Base-by-base conservation (phyloP, 1,140 invertebrate genomes). In the Euglossa dilemma region DNA sequence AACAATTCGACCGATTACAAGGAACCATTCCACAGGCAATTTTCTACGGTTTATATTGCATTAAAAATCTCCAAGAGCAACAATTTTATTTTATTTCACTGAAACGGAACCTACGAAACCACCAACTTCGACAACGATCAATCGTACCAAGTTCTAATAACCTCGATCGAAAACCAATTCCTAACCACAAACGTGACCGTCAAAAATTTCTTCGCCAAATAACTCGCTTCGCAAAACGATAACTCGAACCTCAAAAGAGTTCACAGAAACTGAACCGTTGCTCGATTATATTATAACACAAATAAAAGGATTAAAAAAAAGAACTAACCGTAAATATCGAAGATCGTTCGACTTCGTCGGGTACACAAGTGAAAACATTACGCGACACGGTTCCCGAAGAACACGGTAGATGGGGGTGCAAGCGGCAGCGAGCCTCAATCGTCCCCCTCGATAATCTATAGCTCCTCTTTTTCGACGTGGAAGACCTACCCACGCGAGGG, bases 361-460 rank as follows among this genome's bases (percentile, higher is more conserved):
- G 56, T n/a, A 16, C n/a, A 12, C 23, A 23, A 7, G 28, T 20
- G 45, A n/a, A 52, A 23, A 56, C 23, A 0, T 56, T 64, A 43
- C 9, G 7, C 25, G 43, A 45, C n/a, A 59, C 14, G 16, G 72
- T 79, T 64, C 69, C 61, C 59, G 50, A 77, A 66, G 73, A 87
- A 50, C 66, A 64, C 57, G 70, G 70, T 28, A 71, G 72, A 56
- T 20, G 77, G 52, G 23, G 25, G 64, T 52, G 64, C 57, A 81
- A 84, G 74, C 72, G 54, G 73, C 85, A 78, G 61, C 47, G 54
- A 73, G 74, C 56, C 69, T 54, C 85, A 50, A 83, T 78, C 66
- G 56, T 61, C 28, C 66, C 79, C 61, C 64, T 71, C 81, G 59
- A 87, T 89, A 87, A 88, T 84, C 75, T 79, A 89, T 84, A 86